These are phyloP conservation scores for Harlomillsia oculata DNA, from an alignment of 1,140 invertebrate genomes.

Conservation along the genomic window DNA sequence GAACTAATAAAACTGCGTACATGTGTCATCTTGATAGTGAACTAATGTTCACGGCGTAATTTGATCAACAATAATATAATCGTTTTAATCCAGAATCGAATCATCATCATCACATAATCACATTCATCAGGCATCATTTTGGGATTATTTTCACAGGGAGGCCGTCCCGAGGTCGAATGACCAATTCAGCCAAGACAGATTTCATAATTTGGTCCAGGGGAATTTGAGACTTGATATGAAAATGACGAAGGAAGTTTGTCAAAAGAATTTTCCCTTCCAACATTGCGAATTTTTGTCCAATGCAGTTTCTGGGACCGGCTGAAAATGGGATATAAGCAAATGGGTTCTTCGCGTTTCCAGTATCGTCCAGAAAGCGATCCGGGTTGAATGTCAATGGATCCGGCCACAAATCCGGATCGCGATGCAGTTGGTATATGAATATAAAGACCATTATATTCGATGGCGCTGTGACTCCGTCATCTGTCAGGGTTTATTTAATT, in stretches of 20 bases:
- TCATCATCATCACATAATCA: too few species aligned
- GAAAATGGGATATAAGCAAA: conserved; percentile 45
- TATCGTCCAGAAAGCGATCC: conserved; percentile 42
- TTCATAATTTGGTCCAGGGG: conserved; percentile 52
- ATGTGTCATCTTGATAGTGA: too few species aligned
- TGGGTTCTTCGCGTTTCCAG: conserved; percentile 36
- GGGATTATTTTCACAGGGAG: conserved; percentile 5
- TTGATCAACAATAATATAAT: too few species aligned
- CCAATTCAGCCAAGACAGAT: conserved; percentile 56
- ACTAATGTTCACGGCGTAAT: too few species aligned
- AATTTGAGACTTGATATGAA: conserved; percentile 46
- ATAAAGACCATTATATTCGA: conserved; percentile 5
- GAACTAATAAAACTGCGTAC: too few species aligned
- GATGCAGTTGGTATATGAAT: conserved; percentile 42
- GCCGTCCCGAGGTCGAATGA: conserved; percentile 55
- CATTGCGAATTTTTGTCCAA: conserved; percentile 46
- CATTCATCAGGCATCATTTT: too few species aligned
- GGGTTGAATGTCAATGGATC: conserved; percentile 48
- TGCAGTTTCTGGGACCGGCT: conserved; percentile 43
- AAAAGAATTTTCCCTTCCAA: conserved; percentile 50
- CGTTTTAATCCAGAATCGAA: too few species aligned
- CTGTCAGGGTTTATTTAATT: background rate
- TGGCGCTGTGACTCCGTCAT: conserved; percentile 6
- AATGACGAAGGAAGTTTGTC: conserved; percentile 40
- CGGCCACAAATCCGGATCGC: conserved; percentile 43